Percentiles rank a stretch among this genome's conserved stretches.
Conservation (phyloP, 2,797 vertebrate genomes). For the Phalanger gymnotis region DNA sequence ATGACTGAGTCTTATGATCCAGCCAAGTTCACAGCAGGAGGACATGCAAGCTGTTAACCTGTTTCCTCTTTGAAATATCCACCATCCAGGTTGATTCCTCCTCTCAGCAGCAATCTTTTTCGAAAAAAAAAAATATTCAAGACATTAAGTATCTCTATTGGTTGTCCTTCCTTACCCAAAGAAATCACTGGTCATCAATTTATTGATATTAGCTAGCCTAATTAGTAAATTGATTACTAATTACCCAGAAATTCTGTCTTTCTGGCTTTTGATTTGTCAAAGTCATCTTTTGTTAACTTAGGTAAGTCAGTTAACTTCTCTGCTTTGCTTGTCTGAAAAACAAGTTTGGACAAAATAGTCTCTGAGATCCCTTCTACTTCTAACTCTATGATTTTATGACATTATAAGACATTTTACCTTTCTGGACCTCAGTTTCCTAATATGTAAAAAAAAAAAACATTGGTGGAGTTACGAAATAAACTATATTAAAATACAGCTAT, state of each 20-base stretch:
- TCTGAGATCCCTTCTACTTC: not conserved
- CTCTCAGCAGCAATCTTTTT: no score
- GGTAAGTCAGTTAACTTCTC: no score
- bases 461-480: not conserved
- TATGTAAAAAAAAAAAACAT: not conserved
- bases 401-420: not conserved
- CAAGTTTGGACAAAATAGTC: not conserved
- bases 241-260: no score
- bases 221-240: no score
- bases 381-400: not conserved
- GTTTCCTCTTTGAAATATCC: not conserved
- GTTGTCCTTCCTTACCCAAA: no score
- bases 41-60: not conserved
- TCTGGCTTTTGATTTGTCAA: no score
- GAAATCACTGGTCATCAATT: no score
- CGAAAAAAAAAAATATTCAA: no score
- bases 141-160: no score
- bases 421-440: not conserved
- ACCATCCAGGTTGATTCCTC: not conserved
- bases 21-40: not conserved
- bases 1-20: not conserved
- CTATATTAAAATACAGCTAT: not conserved
- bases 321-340: not conserved
- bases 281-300: no score
- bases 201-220: no score